A percentile compares a stretch with the other conserved stretches of the same genome.
Evolutionary conservation across 2,888 invertebrate species (phyloP).

Genomic region (Tetanocera ferruginea): DNA sequence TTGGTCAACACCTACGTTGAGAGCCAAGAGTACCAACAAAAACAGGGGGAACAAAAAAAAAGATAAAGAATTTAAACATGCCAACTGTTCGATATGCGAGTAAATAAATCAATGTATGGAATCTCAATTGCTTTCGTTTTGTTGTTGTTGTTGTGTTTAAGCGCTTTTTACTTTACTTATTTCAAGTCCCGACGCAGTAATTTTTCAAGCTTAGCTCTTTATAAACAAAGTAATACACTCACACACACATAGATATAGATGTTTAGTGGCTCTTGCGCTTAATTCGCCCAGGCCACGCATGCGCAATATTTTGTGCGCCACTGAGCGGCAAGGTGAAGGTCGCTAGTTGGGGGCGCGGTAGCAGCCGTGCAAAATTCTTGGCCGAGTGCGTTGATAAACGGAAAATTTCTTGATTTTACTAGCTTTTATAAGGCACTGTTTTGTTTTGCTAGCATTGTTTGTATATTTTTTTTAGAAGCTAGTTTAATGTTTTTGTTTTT

Average conservation of each 20-base stretch:
- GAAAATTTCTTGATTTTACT: neutral
- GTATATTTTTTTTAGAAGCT: neutral
- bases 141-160: neutral
- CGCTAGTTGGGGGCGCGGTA: neutral
- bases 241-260: neutral
- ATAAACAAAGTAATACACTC: neutral
- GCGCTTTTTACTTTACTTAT: neutral
- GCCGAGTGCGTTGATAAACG: neutral
- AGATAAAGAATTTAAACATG: neutral
- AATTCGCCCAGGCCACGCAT: neutral
- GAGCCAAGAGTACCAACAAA: neutral
- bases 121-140: neutral
- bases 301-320: neutral
- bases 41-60: neutral
- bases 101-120: conserved; percentile 15
- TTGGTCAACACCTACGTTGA: conserved; percentile 59
- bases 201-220: neutral
- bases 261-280: neutral
- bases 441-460: neutral
- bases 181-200: neutral
- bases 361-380: neutral
- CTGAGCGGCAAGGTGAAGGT: conserved; percentile 7
- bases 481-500: neutral
- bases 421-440: no score
- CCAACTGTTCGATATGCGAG: neutral